These are phyloP conservation scores for Chrysolina oricalcia DNA, from an alignment of 2,888 invertebrate species.

Conservation along the genomic window DNA sequence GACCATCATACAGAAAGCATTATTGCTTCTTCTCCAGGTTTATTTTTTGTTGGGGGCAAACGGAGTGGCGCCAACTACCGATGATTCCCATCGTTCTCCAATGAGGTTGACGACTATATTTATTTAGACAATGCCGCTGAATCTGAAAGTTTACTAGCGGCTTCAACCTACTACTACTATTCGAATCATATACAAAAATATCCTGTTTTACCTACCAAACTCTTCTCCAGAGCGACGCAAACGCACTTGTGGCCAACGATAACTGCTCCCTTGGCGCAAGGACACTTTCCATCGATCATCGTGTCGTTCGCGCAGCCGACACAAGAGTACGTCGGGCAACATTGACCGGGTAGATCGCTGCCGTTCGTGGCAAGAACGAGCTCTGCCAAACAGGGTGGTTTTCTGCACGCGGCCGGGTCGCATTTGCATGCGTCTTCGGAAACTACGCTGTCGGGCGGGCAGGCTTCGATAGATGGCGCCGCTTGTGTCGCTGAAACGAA, in stretches of 20 bases:
- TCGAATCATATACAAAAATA: no score
- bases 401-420: conserved; percentile 59
- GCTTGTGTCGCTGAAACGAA: conserved; percentile 57
- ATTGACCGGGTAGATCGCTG: conserved; percentile 61
- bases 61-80: no score
- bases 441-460: conserved; percentile 63
- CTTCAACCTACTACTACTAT: conserved; percentile 27
- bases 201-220: conserved; percentile 51
- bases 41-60: no score
- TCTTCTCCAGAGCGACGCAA: conserved; percentile 62
- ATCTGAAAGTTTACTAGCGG: no score
- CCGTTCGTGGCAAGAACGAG: conserved; percentile 57
- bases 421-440: conserved; percentile 63
- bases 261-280: conserved; percentile 63
- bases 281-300: conserved; percentile 62
- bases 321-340: conserved; percentile 66
- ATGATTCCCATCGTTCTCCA: no score
- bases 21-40: no score
- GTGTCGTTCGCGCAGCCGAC: conserved; percentile 62
- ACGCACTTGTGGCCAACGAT: conserved; percentile 62
- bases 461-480: conserved; percentile 62
- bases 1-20: no score
- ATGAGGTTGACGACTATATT: no score
- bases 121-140: no score
- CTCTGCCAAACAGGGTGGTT: conserved; percentile 61